Percentiles rank a stretch among this genome's conserved stretches.
phyloP scores from a whole-genome alignment of 2,888 invertebrate genomes.

The Chymomyza caudatula region DNA sequence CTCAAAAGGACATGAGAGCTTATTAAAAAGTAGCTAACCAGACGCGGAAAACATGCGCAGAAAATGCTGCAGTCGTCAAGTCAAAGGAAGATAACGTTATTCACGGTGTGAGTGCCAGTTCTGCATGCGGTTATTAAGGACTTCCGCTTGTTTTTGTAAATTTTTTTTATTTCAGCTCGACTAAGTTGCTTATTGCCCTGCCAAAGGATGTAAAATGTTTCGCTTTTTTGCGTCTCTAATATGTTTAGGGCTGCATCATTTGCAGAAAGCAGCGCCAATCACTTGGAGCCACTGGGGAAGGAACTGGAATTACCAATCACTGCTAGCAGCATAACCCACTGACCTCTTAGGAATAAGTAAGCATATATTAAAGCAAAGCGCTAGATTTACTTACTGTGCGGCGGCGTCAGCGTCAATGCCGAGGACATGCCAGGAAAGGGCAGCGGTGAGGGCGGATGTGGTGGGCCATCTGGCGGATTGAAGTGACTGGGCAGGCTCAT shows the following conservation, averaged over 20 bases:
- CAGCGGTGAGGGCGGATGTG: conserved; percentile 81
- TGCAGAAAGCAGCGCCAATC: too few relatives aligned
- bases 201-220: background rate
- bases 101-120: background rate
- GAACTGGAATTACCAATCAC: background rate
- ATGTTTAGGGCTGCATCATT: background rate
- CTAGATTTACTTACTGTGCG: conserved; percentile 84
- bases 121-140: conserved; percentile 58
- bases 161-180: conserved; percentile 3
- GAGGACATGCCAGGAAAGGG: conserved; percentile 82
- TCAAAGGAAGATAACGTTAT: background rate
- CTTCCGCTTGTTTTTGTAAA: conserved; percentile 51
- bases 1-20: conserved; percentile 6
- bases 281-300: background rate
- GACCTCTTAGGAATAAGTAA: conserved; percentile 30
- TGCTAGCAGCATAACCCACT: conserved; percentile 48
- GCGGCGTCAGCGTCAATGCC: conserved; percentile 88
- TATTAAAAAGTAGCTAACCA: background rate
- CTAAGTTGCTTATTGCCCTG: background rate
- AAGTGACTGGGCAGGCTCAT: conserved; percentile 78
- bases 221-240: background rate
- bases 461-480: conserved; percentile 78
- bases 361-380: background rate
- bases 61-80: background rate
- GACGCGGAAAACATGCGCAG: background rate